Evolutionary conservation across 2,797 vertebrate species (phyloP).

Genomic region (Chiloscyllium punctatum): DNA sequence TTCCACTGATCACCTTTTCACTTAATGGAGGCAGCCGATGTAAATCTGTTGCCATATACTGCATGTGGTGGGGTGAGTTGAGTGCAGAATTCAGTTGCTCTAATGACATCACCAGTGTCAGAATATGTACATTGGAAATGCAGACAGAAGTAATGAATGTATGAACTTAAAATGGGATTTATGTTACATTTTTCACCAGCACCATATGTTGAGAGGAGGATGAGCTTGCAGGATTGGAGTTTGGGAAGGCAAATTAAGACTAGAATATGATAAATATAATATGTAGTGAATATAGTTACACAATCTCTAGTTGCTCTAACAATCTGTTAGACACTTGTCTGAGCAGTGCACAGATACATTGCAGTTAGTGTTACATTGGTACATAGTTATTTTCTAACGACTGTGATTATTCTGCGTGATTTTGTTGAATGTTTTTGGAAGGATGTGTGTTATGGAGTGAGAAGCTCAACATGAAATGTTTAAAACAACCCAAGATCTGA

Average conservation of each 20-base stretch:
- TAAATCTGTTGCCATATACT: neutral
- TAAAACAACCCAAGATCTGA: neutral
- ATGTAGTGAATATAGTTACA: neutral
- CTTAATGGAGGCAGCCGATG: neutral
- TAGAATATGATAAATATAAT: neutral
- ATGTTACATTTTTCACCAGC: neutral
- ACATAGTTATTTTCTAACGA: neutral
- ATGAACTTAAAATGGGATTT: neutral
- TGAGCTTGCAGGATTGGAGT: neutral
- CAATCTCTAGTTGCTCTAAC: neutral
- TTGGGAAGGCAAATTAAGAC: neutral
- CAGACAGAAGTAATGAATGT: neutral
- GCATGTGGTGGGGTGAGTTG: neutral
- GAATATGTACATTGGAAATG: no score
- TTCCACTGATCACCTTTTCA: neutral
- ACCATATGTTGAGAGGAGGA: neutral
- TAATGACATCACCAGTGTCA: no score
- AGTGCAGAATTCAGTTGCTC: neutral
- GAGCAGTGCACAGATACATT: neutral
- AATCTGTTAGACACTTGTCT: neutral
- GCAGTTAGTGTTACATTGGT: neutral
- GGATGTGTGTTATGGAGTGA: neutral
- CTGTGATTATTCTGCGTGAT: neutral
- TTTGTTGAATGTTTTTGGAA: neutral
- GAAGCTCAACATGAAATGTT: neutral